phyloP scores from a whole-genome alignment of 53 echinoderm and acorn worm species.

The Antedon mediterranea region DNA sequence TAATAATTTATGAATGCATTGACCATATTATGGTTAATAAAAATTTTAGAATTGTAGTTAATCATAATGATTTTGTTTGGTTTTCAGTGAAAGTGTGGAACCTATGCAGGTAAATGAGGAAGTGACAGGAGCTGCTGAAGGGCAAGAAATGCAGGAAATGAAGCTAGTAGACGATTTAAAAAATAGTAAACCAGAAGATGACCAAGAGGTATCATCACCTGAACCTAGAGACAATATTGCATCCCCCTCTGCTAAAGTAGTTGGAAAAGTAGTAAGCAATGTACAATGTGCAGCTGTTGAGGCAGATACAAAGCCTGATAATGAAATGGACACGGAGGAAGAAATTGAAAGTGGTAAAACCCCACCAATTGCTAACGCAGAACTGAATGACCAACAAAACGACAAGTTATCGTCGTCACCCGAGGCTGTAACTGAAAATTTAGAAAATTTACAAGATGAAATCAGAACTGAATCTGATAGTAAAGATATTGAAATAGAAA shows the following conservation, averaged over 20 bases:
- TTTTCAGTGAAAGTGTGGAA: constrained; percentile 66
- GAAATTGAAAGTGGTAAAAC: background rate
- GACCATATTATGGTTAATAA: too few species aligned
- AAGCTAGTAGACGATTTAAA: background rate
- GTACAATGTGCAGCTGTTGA: background rate
- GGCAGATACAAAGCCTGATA: constrained; percentile 9
- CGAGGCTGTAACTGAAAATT: constrained; percentile 8
- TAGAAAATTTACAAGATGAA: constrained; percentile 2
- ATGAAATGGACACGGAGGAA: constrained; percentile 3
- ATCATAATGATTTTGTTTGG: background rate
- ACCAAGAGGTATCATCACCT: background rate
- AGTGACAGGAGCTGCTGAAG: background rate
- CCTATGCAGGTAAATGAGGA: constrained; percentile 28
- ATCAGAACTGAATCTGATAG: background rate
- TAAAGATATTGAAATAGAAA: constrained; percentile 17
- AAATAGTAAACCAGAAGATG: background rate
- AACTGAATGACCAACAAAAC: background rate
- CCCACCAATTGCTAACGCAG: background rate
- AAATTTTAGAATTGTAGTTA: too few species aligned
- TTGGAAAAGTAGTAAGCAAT: background rate
- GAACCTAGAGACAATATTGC: background rate
- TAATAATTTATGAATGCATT: too few species aligned
- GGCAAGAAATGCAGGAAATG: background rate
- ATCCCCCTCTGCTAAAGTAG: background rate
- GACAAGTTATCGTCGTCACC: background rate